Percentiles rank a stretch among this genome's conserved stretches.
Conservation (phyloP, 2,113 vertebrate genomes). For the Suricata suricatta region DNA sequence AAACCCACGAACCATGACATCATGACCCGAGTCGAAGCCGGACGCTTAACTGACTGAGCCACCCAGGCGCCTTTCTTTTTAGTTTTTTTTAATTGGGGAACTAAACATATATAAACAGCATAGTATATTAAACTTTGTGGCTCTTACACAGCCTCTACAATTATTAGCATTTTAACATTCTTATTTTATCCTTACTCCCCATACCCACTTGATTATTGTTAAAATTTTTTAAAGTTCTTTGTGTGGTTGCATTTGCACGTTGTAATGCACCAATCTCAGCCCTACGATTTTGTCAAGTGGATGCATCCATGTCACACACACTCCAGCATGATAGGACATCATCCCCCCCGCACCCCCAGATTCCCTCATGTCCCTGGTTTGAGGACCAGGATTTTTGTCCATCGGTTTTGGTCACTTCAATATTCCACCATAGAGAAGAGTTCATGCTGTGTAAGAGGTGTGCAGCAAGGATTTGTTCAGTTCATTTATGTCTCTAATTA, state of each 20-base stretch:
- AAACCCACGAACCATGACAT: no score
- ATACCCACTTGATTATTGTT: background rate
- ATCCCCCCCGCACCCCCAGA: background rate
- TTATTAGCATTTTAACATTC: background rate
- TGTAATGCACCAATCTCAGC: background rate
- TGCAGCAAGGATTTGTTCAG: background rate
- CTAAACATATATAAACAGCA: background rate
- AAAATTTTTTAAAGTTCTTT: background rate
- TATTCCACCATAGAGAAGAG: background rate
- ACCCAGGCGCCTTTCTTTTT: no score
- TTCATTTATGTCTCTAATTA: background rate
- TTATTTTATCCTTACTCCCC: background rate
- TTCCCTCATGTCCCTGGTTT: background rate
- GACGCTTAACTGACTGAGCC: no score
- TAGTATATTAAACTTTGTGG: background rate
- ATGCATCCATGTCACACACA: no score
- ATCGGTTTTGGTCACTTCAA: background rate
- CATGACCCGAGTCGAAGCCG: no score
- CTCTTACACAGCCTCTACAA: no score
- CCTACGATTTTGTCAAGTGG: no score
- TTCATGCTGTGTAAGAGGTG: background rate
- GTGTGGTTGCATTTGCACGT: background rate
- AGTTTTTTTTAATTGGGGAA: background rate
- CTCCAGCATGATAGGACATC: accelerated
- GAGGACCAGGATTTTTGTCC: background rate